Evolutionary conservation across 37 sponge, comb jelly and placozoan species (phyloP), one percentile per base, ranked within the genome.

Genomic region (Hormiphora californensis): DNA sequence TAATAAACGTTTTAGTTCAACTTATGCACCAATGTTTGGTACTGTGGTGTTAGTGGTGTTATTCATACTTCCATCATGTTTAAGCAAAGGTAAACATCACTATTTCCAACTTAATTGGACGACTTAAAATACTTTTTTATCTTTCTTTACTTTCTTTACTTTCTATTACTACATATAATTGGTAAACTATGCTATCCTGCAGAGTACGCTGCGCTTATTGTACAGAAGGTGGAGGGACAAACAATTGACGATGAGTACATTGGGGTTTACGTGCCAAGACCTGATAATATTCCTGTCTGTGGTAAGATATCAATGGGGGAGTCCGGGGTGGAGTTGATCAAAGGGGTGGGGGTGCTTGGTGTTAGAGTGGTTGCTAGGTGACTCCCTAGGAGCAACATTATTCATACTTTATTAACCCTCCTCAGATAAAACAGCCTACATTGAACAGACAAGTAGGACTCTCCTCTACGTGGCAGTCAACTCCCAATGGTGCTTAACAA

Each of bases 401-500:
- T n/a, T n/a, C n/a, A n/a, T n/a, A n/a, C n/a, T n/a, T n/a, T n/a
- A 5, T 57, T 28, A 57, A 5, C 61, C 9, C 61, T 57, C 23
- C 7, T 57, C 61, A 57, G 61, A 57, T 15, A 57, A 23, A 57
- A 5, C 30, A 57, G 61, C 61, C 61, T 57, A 57, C n/a, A 23
- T 57, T 57, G 30, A 57, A 23, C 27, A 57, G 30, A 21, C 61
- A 5, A 57, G 30, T 4, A 57, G 27, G 23, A 57, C 61, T 28
- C 61, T 57, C 30, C 27, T 57, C 61, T 57, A 57, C n/a, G n/a
- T 19, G 30, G 27, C 61, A 57, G 30, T 30, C 7, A 57, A n/a
- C n/a, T n/a, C 61, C 61, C 61, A 57, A 23, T 57, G 61, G 61
- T 57, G 61, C 61, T 57, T 57, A 5, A 57, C 61, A 23, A 57